phyloP scores from a whole-genome alignment of 2,797 vertebrate genomes.

The Argya squamiceps region DNA sequence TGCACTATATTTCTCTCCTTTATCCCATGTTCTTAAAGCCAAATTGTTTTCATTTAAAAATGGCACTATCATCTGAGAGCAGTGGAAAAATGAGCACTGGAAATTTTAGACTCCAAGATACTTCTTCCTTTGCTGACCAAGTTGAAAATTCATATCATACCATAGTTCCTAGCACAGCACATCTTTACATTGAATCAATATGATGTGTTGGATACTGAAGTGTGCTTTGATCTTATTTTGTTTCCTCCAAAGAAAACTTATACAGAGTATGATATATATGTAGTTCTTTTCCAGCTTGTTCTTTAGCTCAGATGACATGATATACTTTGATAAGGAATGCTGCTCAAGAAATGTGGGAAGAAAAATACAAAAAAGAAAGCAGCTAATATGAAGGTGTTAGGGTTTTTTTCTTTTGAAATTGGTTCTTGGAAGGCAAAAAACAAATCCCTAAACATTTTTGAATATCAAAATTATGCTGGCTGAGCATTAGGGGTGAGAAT shows the following conservation, averaged over 20 bases:
- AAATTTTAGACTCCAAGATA: neutral
- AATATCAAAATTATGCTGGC: neutral
- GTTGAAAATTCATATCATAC: neutral
- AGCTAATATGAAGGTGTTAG: neutral
- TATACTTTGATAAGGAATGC: neutral
- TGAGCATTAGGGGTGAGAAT: neutral
- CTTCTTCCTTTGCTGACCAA: neutral
- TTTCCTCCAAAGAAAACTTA: neutral
- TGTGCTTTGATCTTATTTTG: neutral
- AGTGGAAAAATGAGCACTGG: neutral
- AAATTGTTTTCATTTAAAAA: constrained; percentile 21
- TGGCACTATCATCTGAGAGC: neutral
- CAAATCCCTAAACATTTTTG: neutral
- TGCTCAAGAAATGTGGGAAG: neutral
- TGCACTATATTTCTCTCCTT: neutral
- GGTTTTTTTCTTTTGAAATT: neutral
- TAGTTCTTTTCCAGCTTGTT: neutral
- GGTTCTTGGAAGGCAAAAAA: neutral
- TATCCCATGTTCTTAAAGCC: neutral
- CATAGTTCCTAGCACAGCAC: neutral
- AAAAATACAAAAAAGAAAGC: too few species aligned
- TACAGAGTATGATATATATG: neutral
- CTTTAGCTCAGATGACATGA: neutral
- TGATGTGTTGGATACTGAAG: neutral
- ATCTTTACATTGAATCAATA: neutral